Evolutionary conservation across 1,140 invertebrate species (phyloP), one percentile per base, ranked within the genome.

Genomic region (Wasmannia auropunctata): DNA sequence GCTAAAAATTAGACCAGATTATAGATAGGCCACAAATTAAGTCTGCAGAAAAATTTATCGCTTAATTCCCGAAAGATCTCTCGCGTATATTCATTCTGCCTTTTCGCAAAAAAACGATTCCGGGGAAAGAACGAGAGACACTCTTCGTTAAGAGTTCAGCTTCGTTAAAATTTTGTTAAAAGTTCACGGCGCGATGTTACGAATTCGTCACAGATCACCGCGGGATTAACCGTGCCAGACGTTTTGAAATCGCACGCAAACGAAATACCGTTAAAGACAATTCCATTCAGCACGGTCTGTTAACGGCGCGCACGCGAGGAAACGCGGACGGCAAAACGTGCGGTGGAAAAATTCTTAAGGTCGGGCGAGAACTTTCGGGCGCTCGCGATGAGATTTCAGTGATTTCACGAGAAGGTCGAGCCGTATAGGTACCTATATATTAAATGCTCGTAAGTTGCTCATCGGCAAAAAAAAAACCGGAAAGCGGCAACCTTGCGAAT

Each of bases 251-350:
- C 58, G 14, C 43, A 8, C 49, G 46, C 62, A 19, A 69, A 40
- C 62, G 19, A 43, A 58, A 43, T 72, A 72, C 22, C 19, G 25
- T 81, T 56, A 56, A 72, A 70, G 34, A 72, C 28, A 11, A 81
- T 43, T 28, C 25, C n/a, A n/a, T 81, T 72, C 7, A 69, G 10
- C 31, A 19, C 58, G n/a, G 22, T 69, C 31, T 69, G 62, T 70
- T 70, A 70, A 81, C 22, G n/a, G n/a, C n/a, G 22, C 2, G 62
- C 28, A 34, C 7, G 54, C 25, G 16, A 40, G 58, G 7, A 40
- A 81, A 72, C 2, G 14, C 40, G 19, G 25, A 67, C 8, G n/a
- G 19, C 34, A 51, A n/a, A n/a, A 65, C 43, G n/a, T 31, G n/a
- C 28, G 19, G 7, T 16, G n/a, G 19, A 43, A 74, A 43, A 34